phyloP scores from a whole-genome alignment of 1,140 invertebrate species.

The Aphaenogaster ashmeadi region DNA sequence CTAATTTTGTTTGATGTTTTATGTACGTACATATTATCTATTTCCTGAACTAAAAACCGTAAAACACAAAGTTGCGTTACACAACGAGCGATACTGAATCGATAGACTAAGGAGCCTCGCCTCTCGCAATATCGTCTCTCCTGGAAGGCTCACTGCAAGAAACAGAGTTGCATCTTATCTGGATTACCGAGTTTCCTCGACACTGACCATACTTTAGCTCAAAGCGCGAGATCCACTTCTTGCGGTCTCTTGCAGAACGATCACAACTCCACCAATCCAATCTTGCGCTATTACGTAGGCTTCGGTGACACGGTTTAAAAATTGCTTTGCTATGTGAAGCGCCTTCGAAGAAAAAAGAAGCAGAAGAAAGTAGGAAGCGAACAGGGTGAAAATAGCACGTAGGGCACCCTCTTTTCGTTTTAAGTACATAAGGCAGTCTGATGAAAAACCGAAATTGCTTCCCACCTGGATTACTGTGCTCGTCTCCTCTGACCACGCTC shows the following conservation, averaged over 20 bases:
- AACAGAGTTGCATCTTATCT: constrained; percentile 50
- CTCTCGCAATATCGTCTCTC: neutral
- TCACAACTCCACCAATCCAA: constrained; percentile 28
- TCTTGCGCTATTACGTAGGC: constrained; percentile 25
- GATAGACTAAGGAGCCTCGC: neutral
- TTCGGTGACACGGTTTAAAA: constrained; percentile 36
- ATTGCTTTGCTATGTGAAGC: constrained; percentile 5
- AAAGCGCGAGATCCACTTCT: neutral
- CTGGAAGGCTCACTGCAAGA: constrained; percentile 3
- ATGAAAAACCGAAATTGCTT: constrained; percentile 67
- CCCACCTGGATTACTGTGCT: constrained; percentile 54
- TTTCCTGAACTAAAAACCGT: neutral
- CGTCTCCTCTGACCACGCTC: constrained; percentile 49
- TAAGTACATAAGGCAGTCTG: constrained; percentile 54
- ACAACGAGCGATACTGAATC: neutral
- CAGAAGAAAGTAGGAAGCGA: neutral
- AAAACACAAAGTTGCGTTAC: neutral
- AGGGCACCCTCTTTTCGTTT: constrained; percentile 36
- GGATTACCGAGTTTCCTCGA: constrained; percentile 30
- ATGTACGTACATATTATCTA: neutral
- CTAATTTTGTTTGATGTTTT: neutral
- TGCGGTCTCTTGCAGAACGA: neutral
- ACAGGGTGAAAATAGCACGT: neutral
- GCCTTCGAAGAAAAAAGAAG: neutral
- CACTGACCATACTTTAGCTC: constrained; percentile 28